Conservation (phyloP, 2,888 invertebrate genomes). For the Idaea straminata region DNA sequence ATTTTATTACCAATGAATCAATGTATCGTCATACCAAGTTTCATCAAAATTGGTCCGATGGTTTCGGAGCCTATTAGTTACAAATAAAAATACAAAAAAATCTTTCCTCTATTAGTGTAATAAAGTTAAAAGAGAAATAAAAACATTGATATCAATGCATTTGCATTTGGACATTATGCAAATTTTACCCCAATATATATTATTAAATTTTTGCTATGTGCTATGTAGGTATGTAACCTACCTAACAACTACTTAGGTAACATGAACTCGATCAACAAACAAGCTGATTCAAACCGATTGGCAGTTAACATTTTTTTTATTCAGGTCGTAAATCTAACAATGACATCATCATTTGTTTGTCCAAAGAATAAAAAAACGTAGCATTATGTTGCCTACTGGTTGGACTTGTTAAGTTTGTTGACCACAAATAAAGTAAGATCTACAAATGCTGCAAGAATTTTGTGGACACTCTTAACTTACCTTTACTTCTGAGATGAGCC, state of each 20-base stretch:
- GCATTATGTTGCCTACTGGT: not conserved
- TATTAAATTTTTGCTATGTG: not conserved
- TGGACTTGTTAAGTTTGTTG: conserved; percentile 1
- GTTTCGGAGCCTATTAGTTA: too few relatives aligned
- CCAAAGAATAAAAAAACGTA: conserved; percentile 7
- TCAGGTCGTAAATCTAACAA: conserved; percentile 10
- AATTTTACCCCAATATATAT: too few relatives aligned
- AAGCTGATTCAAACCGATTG: not conserved
- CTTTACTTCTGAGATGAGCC: too few relatives aligned
- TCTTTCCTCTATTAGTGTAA: too few relatives aligned
- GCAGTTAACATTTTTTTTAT: conserved; percentile 7
- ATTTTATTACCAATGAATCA: too few relatives aligned
- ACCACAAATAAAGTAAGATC: not conserved
- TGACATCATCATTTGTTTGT: conserved; percentile 17
- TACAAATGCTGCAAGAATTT: conserved; percentile 7
- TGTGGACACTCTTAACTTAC: conserved; percentile 2
- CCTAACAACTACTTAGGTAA: not conserved
- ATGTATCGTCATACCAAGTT: too few relatives aligned
- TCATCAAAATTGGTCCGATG: too few relatives aligned
- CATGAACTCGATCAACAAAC: not conserved
- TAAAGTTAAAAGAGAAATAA: too few relatives aligned
- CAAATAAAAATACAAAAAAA: too few relatives aligned
- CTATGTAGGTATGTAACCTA: not conserved
- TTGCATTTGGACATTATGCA: too few relatives aligned
- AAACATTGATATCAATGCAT: too few relatives aligned